Evolutionary conservation across 2,113 vertebrate genomes (phyloP).

Genomic region (Mastomys coucha): DNA sequence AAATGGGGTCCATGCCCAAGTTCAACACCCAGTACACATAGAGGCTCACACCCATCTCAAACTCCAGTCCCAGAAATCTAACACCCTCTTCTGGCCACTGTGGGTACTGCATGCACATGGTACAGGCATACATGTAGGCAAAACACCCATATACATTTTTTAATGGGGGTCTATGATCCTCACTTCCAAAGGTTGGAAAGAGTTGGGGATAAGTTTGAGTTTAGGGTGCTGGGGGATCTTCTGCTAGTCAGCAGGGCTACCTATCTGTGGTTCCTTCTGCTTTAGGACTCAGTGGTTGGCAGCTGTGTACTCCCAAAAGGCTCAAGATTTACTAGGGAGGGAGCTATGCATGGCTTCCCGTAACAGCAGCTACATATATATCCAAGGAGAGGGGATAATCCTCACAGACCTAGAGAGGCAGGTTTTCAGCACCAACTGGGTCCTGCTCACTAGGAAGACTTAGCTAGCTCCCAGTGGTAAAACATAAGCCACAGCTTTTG

Average conservation of each 20-base stretch:
- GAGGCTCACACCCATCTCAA: not conserved
- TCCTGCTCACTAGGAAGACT: not conserved
- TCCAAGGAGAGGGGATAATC: not conserved
- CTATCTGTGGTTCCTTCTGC: not conserved
- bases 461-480: not conserved
- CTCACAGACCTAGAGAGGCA: not conserved
- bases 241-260: not conserved
- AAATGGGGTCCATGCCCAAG: not conserved
- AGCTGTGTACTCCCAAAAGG: not conserved
- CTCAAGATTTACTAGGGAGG: not conserved
- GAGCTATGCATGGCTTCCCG: rapidly evolving
- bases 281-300: rapidly evolving
- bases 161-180: not conserved
- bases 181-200: not conserved
- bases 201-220: rapidly evolving
- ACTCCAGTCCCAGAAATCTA: not conserved
- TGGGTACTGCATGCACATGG: not conserved
- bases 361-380: not conserved
- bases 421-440: not conserved
- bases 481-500: not conserved
- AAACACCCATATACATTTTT: not conserved
- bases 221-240: not conserved
- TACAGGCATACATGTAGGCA: not conserved
- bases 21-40: not conserved
- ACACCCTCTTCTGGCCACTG: not conserved